Percentiles rank a stretch among this genome's conserved stretches.
Conservation (phyloP, 2,888 invertebrate genomes). For the Tetanocera ferruginea region DNA sequence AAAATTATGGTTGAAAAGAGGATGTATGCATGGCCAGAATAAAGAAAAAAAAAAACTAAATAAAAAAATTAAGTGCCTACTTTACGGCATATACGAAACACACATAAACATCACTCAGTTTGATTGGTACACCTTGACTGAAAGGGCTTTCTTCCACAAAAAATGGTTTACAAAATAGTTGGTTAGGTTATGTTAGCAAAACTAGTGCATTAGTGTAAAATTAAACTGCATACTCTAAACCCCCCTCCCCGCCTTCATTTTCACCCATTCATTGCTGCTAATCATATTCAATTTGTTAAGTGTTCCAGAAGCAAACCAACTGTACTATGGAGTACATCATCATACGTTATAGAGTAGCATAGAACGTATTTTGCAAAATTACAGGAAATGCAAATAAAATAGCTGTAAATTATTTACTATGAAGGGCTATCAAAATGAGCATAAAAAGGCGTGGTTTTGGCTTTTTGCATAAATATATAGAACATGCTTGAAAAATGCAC, state of each 20-base stretch:
- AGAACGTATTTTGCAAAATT: neutral
- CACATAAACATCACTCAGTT: neutral
- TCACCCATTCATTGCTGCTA: neutral
- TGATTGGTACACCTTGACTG: neutral
- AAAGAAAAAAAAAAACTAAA: constrained; percentile 44
- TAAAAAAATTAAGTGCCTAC: constrained; percentile 35
- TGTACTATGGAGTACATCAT: neutral
- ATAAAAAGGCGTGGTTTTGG: no score
- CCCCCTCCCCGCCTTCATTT: neutral
- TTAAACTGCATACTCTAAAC: neutral
- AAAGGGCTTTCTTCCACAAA: neutral
- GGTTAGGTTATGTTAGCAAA: neutral
- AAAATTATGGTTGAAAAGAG: neutral
- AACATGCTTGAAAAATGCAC: no score
- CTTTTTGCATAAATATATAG: no score
- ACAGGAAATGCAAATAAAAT: no score
- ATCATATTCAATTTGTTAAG: constrained; percentile 25
- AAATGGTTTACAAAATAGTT: neutral
- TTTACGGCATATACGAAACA: constrained; percentile 9
- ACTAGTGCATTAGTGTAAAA: neutral
- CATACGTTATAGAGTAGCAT: neutral
- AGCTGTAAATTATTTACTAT: no score
- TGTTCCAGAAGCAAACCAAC: constrained; percentile 6
- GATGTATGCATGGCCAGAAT: constrained; percentile 22
- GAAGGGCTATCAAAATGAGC: no score